Conservation (phyloP, 2,888 invertebrate genomes). For the Aleiodes leptofemur region DNA sequence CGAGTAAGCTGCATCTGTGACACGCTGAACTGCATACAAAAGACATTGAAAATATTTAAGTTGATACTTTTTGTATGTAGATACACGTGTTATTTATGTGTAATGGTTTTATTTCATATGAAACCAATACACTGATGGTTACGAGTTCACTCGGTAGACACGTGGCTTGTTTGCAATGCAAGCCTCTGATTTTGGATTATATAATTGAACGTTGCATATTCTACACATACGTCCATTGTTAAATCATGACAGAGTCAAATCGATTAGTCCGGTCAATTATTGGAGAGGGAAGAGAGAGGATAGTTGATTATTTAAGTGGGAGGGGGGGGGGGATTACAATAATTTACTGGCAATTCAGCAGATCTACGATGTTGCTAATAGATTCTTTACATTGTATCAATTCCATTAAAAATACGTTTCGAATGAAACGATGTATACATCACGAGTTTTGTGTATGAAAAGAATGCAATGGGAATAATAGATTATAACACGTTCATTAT, state of each 20-base stretch:
- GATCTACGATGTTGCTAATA: no score
- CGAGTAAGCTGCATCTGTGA: constrained; percentile 19
- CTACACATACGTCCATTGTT: constrained; percentile 20
- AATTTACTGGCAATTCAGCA: no score
- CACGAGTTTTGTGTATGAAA: no score
- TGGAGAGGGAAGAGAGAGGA: background rate
- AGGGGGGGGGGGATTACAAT: no score
- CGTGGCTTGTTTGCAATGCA: constrained; percentile 53
- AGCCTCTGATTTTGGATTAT: constrained; percentile 48
- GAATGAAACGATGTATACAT: no score
- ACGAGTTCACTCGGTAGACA: constrained; percentile 43
- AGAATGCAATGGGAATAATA: no score
- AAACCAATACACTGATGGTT: constrained; percentile 3
- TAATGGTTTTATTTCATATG: constrained; percentile 14
- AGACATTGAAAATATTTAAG: background rate
- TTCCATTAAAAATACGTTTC: no score
- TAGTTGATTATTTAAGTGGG: background rate
- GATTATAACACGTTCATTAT: no score
- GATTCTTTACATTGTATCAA: no score
- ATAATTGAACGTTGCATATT: constrained; percentile 48
- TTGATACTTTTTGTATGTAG: background rate
- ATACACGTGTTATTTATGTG: constrained; percentile 10
- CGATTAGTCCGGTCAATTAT: constrained; percentile 22
- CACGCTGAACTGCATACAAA: constrained; percentile 14
- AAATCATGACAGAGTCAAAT: constrained; percentile 22